phyloP scores from a whole-genome alignment of 2,888 invertebrate species.

The Ochropacha duplaris region DNA sequence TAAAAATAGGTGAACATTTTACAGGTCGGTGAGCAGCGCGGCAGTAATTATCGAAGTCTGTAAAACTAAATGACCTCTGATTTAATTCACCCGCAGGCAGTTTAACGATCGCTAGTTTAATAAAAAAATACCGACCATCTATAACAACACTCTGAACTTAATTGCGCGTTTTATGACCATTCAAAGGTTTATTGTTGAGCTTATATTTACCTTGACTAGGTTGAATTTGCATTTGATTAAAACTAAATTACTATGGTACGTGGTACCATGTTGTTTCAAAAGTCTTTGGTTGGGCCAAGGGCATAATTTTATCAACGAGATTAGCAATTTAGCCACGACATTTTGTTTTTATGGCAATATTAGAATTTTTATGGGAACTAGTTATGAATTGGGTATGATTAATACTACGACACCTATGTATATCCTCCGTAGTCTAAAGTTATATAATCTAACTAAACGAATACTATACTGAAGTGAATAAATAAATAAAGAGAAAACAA shows the following conservation, averaged over 20 bases:
- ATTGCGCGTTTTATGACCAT: conserved; percentile 37
- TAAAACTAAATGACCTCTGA: conserved; percentile 63
- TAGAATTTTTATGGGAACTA: neutral
- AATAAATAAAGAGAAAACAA: no score
- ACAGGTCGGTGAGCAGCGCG: conserved; percentile 26
- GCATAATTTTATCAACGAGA: neutral
- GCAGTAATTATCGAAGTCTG: conserved; percentile 58
- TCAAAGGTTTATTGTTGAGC: conserved; percentile 26
- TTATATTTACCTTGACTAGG: conserved; percentile 31
- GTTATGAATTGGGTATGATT: neutral
- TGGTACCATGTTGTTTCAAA: neutral
- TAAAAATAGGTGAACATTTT: conserved; percentile 17
- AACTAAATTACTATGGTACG: conserved; percentile 5
- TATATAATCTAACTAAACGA: no score
- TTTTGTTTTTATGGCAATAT: neutral
- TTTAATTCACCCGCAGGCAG: conserved; percentile 54
- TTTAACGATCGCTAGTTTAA: conserved; percentile 46
- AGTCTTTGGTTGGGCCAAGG: neutral
- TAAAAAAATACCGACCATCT: conserved; percentile 29
- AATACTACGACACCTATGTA: no score
- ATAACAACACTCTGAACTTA: conserved; percentile 21
- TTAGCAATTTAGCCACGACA: neutral
- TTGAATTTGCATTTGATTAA: conserved; percentile 32
- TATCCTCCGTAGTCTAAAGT: no score
- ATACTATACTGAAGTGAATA: no score